A percentile compares a stretch with the other conserved stretches of the same genome.
Conservation (phyloP, 2,888 invertebrate genomes). For the Glyphotaelius pellucidus region DNA sequence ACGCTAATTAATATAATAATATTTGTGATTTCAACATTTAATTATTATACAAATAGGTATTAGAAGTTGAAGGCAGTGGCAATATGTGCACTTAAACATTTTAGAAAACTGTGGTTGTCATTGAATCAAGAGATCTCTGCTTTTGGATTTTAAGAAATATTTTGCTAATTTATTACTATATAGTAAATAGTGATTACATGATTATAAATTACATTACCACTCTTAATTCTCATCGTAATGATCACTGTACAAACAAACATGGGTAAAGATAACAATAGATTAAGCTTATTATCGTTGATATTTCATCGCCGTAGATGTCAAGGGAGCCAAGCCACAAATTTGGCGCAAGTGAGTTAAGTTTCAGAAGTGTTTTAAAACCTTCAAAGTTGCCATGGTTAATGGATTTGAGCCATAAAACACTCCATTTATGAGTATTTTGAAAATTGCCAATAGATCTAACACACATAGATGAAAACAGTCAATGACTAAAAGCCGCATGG, state of each 20-base stretch:
- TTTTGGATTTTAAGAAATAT: neutral
- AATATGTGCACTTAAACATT: neutral
- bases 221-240: neutral
- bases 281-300: neutral
- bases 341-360: too few species aligned
- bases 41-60: neutral
- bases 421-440: too few species aligned
- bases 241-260: neutral
- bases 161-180: neutral
- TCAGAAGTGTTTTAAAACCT: too few species aligned
- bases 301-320: too few species aligned
- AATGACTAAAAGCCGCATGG: too few species aligned
- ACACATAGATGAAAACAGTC: too few species aligned
- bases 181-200: neutral
- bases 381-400: too few species aligned
- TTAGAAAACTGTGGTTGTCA: neutral
- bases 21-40: too few species aligned
- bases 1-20: neutral
- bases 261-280: neutral
- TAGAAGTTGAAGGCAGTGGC: neutral
- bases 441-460: too few species aligned
- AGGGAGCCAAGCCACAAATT: too few species aligned
- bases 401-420: too few species aligned
- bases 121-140: neutral
- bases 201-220: neutral